A percentile compares a stretch with the other conserved stretches of the same genome.
Evolutionary conservation across 2,113 vertebrate species (phyloP).

Genomic region (Casuarius casuarius): DNA sequence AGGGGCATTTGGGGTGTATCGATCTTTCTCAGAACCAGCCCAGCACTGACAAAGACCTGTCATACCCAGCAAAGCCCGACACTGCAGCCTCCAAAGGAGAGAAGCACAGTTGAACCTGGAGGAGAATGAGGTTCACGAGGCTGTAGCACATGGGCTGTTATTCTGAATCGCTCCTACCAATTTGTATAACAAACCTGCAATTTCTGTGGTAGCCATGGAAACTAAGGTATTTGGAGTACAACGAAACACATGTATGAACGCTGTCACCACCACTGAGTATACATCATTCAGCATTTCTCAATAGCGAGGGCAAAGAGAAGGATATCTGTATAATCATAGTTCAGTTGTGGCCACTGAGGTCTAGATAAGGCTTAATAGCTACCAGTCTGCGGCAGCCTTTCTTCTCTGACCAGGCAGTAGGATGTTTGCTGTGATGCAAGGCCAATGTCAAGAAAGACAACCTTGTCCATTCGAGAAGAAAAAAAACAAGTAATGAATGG

Average conservation of each 20-base stretch:
- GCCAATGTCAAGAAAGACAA: not conserved
- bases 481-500: not conserved
- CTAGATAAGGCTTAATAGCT: not conserved
- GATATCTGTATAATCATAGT: not conserved
- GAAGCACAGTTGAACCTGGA: not conserved
- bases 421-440: not conserved
- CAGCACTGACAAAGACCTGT: not conserved
- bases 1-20: not conserved
- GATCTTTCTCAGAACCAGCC: not conserved
- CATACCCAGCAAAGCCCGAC: not conserved
- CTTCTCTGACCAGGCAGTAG: not conserved
- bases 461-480: not conserved
- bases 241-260: slow-evolving; percentile 6
- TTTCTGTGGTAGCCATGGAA: slow-evolving; percentile 69
- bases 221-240: slow-evolving; percentile 47
- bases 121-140: not conserved
- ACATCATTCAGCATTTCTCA: not conserved
- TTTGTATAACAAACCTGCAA: slow-evolving; percentile 58
- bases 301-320: not conserved
- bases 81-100: not conserved
- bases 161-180: slow-evolving; percentile 20
- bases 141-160: not conserved
- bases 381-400: not conserved
- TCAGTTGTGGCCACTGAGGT: not conserved
- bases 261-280: not conserved